These are phyloP conservation scores for Mormyrops attenuatus DNA, from an alignment of 2,797 vertebrate species.

Conservation along the genomic window DNA sequence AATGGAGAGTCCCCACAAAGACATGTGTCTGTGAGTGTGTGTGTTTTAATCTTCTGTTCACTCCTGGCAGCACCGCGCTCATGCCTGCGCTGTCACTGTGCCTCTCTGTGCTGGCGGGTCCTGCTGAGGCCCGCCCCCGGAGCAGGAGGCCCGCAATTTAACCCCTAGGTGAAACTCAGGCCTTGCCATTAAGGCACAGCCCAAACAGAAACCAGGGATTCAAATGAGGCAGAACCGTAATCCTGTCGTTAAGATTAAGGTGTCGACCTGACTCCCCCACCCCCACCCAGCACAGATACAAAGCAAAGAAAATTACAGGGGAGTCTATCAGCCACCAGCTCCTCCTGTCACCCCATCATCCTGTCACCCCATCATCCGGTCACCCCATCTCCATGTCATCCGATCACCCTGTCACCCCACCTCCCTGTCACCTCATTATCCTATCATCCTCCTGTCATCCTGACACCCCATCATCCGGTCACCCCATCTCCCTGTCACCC, in stretches of 20 bases:
- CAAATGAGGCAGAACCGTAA: constrained; percentile 8
- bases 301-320: not conserved
- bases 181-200: not conserved
- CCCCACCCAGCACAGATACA: not conserved
- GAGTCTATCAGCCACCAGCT: not conserved
- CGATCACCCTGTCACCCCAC: not conserved
- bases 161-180: not conserved
- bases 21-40: not conserved
- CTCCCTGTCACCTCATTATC: not conserved
- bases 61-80: not conserved
- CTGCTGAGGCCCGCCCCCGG: not conserved
- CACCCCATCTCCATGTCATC: not conserved
- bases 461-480: not conserved
- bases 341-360: not conserved
- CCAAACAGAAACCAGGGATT: constrained; percentile 6
- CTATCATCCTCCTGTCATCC: not conserved
- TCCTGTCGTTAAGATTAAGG: not conserved
- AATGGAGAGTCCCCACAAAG: not conserved
- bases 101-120: not conserved
- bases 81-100: not conserved
- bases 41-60: not conserved
- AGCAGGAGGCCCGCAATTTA: not conserved
- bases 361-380: fast-evolving
- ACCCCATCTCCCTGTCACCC: not conserved
- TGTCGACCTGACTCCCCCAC: not conserved